Evolutionary conservation across 2,797 vertebrate genomes (phyloP).

Genomic region (Sphenopsis melanotis): DNA sequence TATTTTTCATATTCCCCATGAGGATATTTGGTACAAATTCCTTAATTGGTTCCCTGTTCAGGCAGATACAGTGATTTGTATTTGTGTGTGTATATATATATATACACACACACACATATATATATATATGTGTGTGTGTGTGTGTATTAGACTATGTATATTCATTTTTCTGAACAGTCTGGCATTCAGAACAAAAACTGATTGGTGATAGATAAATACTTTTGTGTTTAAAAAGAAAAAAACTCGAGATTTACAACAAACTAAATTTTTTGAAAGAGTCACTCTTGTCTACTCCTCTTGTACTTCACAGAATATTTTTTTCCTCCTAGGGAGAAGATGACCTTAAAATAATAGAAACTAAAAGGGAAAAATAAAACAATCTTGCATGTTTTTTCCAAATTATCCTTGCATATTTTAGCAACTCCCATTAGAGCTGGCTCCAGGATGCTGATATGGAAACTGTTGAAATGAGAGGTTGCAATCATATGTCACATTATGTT

Average conservation of each 20-base stretch:
- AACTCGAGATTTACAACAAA: not conserved
- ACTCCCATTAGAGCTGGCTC: not conserved
- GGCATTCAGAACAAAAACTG: not conserved
- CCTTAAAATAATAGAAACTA: not conserved
- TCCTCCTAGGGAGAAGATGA: not conserved
- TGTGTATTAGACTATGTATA: not conserved
- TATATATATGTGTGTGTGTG: not conserved
- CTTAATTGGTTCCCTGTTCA: not conserved
- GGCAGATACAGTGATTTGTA: not conserved
- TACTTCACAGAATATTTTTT: not conserved
- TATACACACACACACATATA: too few species aligned
- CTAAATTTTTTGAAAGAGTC: not conserved
- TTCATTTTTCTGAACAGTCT: not conserved
- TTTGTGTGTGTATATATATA: fast-evolving
- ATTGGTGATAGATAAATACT: not conserved
- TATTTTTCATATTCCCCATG: not conserved
- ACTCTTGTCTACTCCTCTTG: not conserved
- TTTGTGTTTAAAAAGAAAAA: not conserved
- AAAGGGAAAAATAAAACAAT: not conserved
- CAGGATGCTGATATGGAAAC: not conserved
- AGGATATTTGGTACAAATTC: not conserved
- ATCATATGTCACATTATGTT: not conserved
- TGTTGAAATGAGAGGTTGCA: not conserved
- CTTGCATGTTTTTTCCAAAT: not conserved
- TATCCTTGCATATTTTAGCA: not conserved